Base-by-base conservation (phyloP, 2,797 vertebrate species). In the Toxotes lorentzi region DNA sequence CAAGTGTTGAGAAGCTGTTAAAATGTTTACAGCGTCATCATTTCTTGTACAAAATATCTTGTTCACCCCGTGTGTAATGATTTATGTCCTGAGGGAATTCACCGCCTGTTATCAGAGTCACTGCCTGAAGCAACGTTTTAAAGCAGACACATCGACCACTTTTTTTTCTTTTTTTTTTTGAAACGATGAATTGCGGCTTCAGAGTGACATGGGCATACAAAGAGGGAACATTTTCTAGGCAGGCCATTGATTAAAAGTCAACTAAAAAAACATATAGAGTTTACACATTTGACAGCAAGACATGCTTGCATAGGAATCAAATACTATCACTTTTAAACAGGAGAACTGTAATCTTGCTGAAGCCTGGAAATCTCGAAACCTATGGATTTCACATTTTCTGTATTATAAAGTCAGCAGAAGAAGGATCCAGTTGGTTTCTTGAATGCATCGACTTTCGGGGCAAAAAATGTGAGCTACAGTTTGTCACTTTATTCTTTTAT, bases 21-120 rank as follows among this genome's bases (percentile, higher is more conserved):
- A 78, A 76, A 73, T 72, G 78, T 79, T 80, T 35, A 72, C 56
- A 23, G 66, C 34, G 3, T 48, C 45, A 62, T 74, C 34, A 53
- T 61, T 76, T 70, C 38, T 30, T n/a, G 57, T 12, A 43, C 17
- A n/a, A 47, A 78, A 70, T 43, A 34, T 61, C 5, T 19, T 51
- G 35, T 43, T 74, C 66, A 51, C 5, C 1, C 57, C 41, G 69
- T 30, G 71, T 32, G n/a, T 62, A 54, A 63, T 70, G 78, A 82
- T 79, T 79, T 45, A 64, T 82, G 70, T 35, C 34, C 35, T 7
- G 16, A 27, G 67, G 34, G 41, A 79, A 66, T 23, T 35, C 60
- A 0, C 53, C 1, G 41, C 27, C 70, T 64, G 53, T 50, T 53
- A 68, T 62, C 63, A 23, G 45, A 63, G 71, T 13, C 23, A 2